These are phyloP conservation scores for Cirrhinus mrigala DNA, from an alignment of 2,797 vertebrate genomes.

Conservation along the genomic window DNA sequence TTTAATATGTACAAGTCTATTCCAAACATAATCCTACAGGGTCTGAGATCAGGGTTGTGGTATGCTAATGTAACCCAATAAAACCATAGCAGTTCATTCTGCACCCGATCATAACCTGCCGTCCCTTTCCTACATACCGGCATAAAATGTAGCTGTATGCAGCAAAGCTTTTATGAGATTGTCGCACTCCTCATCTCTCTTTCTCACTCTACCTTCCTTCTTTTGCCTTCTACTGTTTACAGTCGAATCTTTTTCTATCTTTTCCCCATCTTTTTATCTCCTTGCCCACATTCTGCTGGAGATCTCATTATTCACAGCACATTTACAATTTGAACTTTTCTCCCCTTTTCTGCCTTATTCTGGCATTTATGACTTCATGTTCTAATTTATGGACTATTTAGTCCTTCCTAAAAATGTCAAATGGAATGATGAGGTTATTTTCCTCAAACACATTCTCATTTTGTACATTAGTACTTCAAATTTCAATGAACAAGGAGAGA, in stretches of 20 bases:
- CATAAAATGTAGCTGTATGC: conserved; percentile 18
- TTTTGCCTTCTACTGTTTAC: conserved; percentile 18
- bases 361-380: conserved; percentile 76
- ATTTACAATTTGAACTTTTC: conserved; percentile 71
- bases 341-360: conserved; percentile 62
- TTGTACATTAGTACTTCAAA: conserved; percentile 70
- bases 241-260: conserved; percentile 35
- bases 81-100: conserved; percentile 22
- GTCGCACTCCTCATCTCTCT: conserved; percentile 34
- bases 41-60: conserved; percentile 19
- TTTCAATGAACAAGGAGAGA: conserved; percentile 59
- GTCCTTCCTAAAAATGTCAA: conserved; percentile 74
- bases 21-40: background rate
- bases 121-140: background rate
- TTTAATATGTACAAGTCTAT: conserved; percentile 19
- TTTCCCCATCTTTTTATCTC: conserved; percentile 47
- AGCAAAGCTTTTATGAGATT: conserved; percentile 38
- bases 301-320: conserved; percentile 70
- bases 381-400: conserved; percentile 78
- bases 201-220: conserved; percentile 22
- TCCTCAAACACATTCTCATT: conserved; percentile 63
- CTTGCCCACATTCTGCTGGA: conserved; percentile 41
- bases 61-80: conserved; percentile 37
- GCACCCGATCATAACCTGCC: background rate
- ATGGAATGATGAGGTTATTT: conserved; percentile 71